Evolutionary conservation across 1,140 invertebrate genomes (phyloP).

Genomic region (Daktulosphaira vitifoliae): DNA sequence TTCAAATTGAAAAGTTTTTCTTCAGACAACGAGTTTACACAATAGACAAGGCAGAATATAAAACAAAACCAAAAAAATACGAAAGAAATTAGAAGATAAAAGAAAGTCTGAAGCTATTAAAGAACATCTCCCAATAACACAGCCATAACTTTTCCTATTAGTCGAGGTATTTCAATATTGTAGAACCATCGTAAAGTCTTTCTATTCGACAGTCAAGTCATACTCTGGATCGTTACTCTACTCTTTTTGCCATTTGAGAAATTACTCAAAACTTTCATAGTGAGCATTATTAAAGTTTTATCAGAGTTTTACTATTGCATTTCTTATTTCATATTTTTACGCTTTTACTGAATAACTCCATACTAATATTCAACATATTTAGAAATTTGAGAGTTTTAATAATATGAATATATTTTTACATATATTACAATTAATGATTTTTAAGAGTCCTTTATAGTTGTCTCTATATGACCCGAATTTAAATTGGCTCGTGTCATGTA

Average conservation of each 20-base stretch:
- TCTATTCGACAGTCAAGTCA: slow-evolving; percentile 10
- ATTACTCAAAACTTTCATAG: slow-evolving; percentile 32
- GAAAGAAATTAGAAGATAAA: not conserved
- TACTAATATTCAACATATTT: too few species aligned
- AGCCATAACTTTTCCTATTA: slow-evolving; percentile 31
- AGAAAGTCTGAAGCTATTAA: slow-evolving; percentile 22
- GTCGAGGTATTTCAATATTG: slow-evolving; percentile 29
- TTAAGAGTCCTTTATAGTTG: too few species aligned
- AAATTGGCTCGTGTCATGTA: too few species aligned
- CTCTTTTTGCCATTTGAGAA: slow-evolving; percentile 2
- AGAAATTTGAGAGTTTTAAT: too few species aligned
- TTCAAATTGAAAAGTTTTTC: slow-evolving; percentile 22
- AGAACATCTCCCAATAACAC: slow-evolving; percentile 22
- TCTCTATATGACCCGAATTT: too few species aligned
- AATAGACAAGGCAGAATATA: not conserved
- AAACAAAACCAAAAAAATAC: not conserved
- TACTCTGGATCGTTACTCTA: not conserved
- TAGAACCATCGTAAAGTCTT: slow-evolving; percentile 24
- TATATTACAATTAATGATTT: too few species aligned
- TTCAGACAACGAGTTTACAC: not conserved
- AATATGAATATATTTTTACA: too few species aligned
- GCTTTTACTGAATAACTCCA: too few species aligned
- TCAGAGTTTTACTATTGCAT: slow-evolving; percentile 11
- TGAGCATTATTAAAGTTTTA: slow-evolving; percentile 31
- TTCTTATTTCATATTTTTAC: slow-evolving; percentile 9